A percentile compares a stretch with the other conserved stretches of the same genome.
phyloP scores from a whole-genome alignment of 2,888 invertebrate genomes.

The Monopis laevigella region DNA sequence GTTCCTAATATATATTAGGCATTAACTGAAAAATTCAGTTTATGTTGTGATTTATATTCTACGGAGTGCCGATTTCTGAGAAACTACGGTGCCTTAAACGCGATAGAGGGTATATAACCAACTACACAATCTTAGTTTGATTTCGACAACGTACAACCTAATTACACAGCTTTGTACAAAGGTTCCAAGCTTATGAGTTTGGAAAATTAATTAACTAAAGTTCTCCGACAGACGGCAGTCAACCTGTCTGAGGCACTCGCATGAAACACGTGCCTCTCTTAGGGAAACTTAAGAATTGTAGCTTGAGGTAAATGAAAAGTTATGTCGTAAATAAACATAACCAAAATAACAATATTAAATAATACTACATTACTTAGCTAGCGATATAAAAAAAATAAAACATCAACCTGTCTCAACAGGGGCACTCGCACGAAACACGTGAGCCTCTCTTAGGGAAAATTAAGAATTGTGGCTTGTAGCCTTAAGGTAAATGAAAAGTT shows the following conservation, averaged over 20 bases:
- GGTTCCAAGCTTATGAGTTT: conserved; percentile 6
- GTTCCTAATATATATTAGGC: too few species aligned
- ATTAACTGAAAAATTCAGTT: too few species aligned
- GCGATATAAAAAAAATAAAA: too few species aligned
- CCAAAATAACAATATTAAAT: too few species aligned
- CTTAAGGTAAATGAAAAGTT: not conserved
- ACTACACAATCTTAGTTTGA: conserved; percentile 5
- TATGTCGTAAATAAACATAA: too few species aligned
- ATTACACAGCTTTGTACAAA: conserved; percentile 6
- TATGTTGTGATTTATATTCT: too few species aligned
- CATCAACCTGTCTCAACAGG: not conserved
- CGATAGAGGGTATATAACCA: too few species aligned
- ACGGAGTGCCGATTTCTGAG: too few species aligned
- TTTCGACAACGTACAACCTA: conserved; percentile 8
- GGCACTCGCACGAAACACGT: conserved; percentile 5
- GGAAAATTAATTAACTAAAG: conserved; percentile 11
- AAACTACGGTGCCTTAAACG: too few species aligned
- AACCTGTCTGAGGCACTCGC: conserved; percentile 1
- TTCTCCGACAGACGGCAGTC: conserved; percentile 3
- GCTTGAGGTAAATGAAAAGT: not conserved
- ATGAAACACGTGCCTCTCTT: conserved; percentile 5
- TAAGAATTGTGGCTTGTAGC: not conserved
- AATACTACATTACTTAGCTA: too few species aligned
- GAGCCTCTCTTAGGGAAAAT: conserved; percentile 1
- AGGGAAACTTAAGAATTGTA: not conserved